Conservation (phyloP, 2,113 vertebrate genomes). For the Miniopterus natalensis region DNA sequence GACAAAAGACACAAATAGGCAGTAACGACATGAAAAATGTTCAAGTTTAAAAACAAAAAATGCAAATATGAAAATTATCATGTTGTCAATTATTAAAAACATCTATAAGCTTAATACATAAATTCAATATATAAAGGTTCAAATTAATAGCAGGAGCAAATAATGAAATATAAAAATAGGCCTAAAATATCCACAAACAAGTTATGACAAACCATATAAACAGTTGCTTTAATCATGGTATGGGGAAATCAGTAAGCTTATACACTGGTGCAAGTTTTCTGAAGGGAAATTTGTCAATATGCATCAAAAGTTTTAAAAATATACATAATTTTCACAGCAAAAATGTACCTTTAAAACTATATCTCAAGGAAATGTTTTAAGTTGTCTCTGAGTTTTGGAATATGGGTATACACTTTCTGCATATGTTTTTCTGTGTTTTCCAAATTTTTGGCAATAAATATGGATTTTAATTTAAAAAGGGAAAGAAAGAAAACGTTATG, state of each 20-base stretch:
- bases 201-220: not conserved
- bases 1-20: not conserved
- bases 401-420: not conserved
- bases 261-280: not conserved
- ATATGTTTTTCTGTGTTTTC: not conserved
- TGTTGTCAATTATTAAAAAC: not conserved
- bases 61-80: not conserved
- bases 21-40: not conserved
- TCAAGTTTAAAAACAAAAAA: slow-evolving; percentile 25
- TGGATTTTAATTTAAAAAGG: slow-evolving; percentile 26
- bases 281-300: slow-evolving; percentile 6
- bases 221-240: no score
- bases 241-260: not conserved
- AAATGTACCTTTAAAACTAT: not conserved
- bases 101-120: not conserved
- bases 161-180: not conserved
- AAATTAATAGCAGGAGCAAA: slow-evolving; percentile 47
- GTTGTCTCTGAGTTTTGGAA: not conserved
- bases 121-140: not conserved
- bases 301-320: not conserved
- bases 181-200: not conserved
- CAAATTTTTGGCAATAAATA: slow-evolving; percentile 3
- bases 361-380: not conserved
- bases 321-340: not conserved
- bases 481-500: not conserved